phyloP scores from a whole-genome alignment of 1,140 invertebrate species.

The Drosophila pruinosa region DNA sequence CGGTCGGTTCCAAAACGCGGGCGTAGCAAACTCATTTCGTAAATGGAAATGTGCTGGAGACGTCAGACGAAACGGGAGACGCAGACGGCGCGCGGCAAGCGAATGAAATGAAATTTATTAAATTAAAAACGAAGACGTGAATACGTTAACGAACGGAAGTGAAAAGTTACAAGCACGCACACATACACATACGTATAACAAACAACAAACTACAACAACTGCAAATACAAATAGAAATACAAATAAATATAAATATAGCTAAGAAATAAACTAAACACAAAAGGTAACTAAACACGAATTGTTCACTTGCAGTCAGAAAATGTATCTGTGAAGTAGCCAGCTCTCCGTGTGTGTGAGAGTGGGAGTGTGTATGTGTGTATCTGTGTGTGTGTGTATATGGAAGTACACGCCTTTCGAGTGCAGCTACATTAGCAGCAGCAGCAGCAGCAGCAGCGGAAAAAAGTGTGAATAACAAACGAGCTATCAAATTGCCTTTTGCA shows the following conservation, averaged over 20 bases:
- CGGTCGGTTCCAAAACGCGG: slow-evolving; percentile 34
- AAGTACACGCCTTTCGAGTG: slow-evolving; percentile 72
- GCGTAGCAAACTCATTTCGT: slow-evolving; percentile 52
- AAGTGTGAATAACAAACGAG: slow-evolving; percentile 51
- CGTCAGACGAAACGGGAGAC: slow-evolving; percentile 3
- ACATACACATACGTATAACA: neutral
- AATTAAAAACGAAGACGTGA: slow-evolving; percentile 67
- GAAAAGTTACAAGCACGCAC: slow-evolving; percentile 40
- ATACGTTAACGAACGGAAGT: slow-evolving; percentile 63
- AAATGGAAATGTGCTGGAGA: slow-evolving; percentile 62
- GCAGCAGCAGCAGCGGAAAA: slow-evolving; percentile 4
- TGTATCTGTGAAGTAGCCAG: slow-evolving; percentile 58
- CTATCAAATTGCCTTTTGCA: slow-evolving; percentile 9
- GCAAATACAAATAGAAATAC: slow-evolving; percentile 7
- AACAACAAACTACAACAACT: neutral
- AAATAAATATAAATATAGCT: slow-evolving; percentile 7
- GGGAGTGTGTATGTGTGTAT: slow-evolving; percentile 2
- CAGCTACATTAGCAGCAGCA: slow-evolving; percentile 41
- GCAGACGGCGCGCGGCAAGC: slow-evolving; percentile 32
- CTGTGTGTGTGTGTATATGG: slow-evolving; percentile 26
- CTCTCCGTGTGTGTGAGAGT: slow-evolving; percentile 12
- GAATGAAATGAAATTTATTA: slow-evolving; percentile 75
- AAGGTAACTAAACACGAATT: slow-evolving; percentile 62
- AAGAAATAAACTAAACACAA: slow-evolving; percentile 59
- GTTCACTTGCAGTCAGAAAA: slow-evolving; percentile 55